These are phyloP conservation scores for Clarias macrocephalus DNA, from an alignment of 2,113 vertebrate species.

Conservation along the genomic window DNA sequence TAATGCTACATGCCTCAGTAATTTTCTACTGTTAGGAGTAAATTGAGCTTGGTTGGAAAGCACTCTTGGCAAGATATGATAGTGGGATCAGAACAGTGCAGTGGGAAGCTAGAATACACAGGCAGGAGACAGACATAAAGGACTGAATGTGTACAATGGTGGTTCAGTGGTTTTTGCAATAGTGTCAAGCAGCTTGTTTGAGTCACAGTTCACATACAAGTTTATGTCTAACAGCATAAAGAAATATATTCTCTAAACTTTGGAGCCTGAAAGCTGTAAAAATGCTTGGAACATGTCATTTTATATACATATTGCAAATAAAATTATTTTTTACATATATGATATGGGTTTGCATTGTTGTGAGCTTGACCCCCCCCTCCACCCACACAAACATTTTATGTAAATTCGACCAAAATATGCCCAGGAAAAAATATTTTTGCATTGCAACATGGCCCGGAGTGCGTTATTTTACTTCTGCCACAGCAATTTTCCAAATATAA, in stretches of 20 bases:
- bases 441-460: neutral
- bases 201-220: neutral
- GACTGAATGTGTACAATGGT: constrained; percentile 4
- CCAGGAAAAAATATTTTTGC: neutral
- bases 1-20: constrained; percentile 20
- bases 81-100: constrained; percentile 28
- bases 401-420: neutral
- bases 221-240: neutral
- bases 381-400: too few species aligned
- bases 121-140: neutral
- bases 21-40: constrained; percentile 58
- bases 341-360: neutral
- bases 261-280: neutral
- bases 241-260: neutral
- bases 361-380: too few species aligned
- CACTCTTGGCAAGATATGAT: constrained; percentile 62
- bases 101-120: neutral
- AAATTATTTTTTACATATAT: neutral
- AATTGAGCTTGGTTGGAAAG: constrained; percentile 55
- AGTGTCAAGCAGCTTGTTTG: neutral
- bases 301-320: neutral
- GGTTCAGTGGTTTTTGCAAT: neutral
- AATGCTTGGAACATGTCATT: neutral
- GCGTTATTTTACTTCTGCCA: neutral
- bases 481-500: neutral